A percentile compares a stretch with the other conserved stretches of the same genome.
These are phyloP conservation scores for Apomyelois bistriatella DNA, from an alignment of 2,888 invertebrate species.

Conservation along the genomic window DNA sequence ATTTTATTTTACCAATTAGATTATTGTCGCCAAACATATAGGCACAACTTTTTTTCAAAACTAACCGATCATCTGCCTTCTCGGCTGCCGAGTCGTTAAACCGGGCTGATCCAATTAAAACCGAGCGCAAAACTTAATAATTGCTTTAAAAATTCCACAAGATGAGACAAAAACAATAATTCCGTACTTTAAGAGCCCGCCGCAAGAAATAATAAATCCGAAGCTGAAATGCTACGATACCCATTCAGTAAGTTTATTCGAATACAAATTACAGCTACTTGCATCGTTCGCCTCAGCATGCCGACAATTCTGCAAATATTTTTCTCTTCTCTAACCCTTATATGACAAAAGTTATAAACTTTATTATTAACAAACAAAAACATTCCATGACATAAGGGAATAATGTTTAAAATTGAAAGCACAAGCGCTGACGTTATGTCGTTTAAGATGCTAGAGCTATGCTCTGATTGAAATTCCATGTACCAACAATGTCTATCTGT, in stretches of 20 bases:
- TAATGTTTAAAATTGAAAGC: background rate
- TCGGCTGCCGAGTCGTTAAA: conserved; percentile 54
- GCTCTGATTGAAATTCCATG: conserved; percentile 77
- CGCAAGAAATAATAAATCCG: conserved; percentile 77
- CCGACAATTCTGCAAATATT: conserved; percentile 78
- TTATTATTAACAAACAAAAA: background rate
- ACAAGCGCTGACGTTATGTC: background rate
- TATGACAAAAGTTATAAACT: background rate
- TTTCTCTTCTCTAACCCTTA: conserved; percentile 60
- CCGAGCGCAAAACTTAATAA: conserved; percentile 70
- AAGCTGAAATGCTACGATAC: conserved; percentile 71
- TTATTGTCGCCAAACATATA: too few species aligned
- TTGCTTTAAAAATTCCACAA: conserved; percentile 74
- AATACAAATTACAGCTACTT: conserved; percentile 78
- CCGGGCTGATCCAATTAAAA: conserved; percentile 74
- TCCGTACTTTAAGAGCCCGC: conserved; percentile 69
- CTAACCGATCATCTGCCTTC: conserved; percentile 42
- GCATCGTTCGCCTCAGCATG: conserved; percentile 66
- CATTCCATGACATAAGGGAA: background rate
- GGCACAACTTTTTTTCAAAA: conserved; percentile 14
- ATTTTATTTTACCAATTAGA: too few species aligned
- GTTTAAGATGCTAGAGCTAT: background rate
- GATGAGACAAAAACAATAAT: conserved; percentile 78
- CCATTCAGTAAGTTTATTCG: conserved; percentile 75
- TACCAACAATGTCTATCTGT: conserved; percentile 68